Base-by-base conservation (phyloP, 1,140 invertebrate genomes). In the Anastrepha obliqua region DNA sequence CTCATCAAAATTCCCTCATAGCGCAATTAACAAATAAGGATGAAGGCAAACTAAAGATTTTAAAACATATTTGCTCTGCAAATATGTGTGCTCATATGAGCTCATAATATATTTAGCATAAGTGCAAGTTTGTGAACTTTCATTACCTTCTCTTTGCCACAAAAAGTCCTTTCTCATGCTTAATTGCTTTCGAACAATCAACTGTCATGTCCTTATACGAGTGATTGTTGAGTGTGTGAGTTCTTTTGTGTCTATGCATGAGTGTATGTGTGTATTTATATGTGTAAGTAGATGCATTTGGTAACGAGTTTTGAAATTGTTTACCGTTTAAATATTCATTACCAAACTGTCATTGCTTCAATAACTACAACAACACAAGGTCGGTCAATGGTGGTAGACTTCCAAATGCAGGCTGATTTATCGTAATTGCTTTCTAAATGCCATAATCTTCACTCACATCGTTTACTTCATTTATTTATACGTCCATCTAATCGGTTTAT, bases 281-380 rank as follows among this genome's bases (percentile, higher is more conserved):
- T 29, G 0, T 65, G 6, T 65, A 29, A 0, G 11, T 8, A 58
- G 51, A 17, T 55, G 20, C 47, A 55, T 55, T 20, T 8, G 17
- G 17, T 55, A 81, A 81, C 47, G 51, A 58, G 74, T 55, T 81
- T 81, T 81, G 44, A 81, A 81, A 55, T 55, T 55, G 51, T 81
- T 55, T 55, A 51, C 44, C 74, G 74, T 81, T 81, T 81, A 81
- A 81, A 81, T 81, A 81, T 81, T 81, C 74, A 81, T 81, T 81
- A 81, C 47, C 17, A 81, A 81, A 81, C 74, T 81, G 74, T 58
- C 74, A 81, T 81, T 81, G 67, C 39, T 74, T 74, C 67, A 47
- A 74, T 74, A 47, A 74, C 42, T 5, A 74, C 67, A 65, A 65
- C 3, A 47, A 42, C 67, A 74, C 11, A 0, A 74, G 67, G 42